phyloP scores from a whole-genome alignment of 2,113 vertebrate species.

The Drymodes brunneopygia region DNA sequence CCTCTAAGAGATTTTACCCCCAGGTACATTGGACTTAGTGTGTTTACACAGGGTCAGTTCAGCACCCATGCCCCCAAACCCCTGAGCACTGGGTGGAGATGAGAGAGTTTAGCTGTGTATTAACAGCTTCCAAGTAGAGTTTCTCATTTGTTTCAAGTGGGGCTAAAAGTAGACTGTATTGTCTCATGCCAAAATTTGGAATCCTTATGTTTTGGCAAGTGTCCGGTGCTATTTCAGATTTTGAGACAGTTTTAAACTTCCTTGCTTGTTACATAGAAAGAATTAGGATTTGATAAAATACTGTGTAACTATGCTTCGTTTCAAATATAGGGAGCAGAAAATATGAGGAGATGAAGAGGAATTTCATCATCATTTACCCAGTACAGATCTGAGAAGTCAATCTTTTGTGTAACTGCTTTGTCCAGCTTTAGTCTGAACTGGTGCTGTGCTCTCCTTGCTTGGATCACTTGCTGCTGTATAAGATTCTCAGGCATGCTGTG shows the following conservation, averaged over 20 bases:
- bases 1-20: background rate
- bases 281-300: background rate
- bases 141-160: background rate
- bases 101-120: background rate
- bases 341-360: background rate
- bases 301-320: background rate
- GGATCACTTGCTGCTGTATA: background rate
- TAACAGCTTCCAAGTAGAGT: rapidly evolving
- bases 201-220: background rate
- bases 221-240: background rate
- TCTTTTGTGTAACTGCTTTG: background rate
- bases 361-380: background rate
- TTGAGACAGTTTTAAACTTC: background rate
- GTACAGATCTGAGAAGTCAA: background rate
- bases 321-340: background rate
- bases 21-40: background rate
- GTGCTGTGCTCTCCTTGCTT: background rate
- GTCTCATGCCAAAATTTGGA: background rate
- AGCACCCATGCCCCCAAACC: background rate
- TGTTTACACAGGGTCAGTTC: background rate
- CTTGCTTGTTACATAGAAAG: background rate
- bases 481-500: background rate
- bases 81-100: background rate
- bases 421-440: background rate
- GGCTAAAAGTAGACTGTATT: background rate